A percentile compares a stretch with the other conserved stretches of the same genome.
phyloP scores from a whole-genome alignment of 2,113 vertebrate species.

The Lasiurus cinereus region DNA sequence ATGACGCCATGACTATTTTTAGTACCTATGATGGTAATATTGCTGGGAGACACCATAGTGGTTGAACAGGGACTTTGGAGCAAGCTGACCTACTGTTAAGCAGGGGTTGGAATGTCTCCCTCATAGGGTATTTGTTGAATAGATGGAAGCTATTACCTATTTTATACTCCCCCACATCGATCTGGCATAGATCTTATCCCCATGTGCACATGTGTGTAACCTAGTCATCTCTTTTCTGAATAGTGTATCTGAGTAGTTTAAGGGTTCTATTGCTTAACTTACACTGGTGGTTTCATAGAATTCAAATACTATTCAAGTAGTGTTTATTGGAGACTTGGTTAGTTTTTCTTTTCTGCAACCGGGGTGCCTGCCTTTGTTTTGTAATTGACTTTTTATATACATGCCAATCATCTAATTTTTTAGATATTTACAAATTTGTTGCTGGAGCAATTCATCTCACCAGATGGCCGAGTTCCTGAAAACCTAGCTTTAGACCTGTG shows the following conservation, averaged over 20 bases:
- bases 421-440: not conserved
- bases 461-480: slow-evolving; percentile 19
- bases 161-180: not conserved
- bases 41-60: not conserved
- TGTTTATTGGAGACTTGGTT: not conserved
- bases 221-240: not conserved
- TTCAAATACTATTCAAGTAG: not conserved
- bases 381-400: not conserved
- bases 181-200: not conserved
- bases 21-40: not conserved
- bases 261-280: not conserved
- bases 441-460: not conserved
- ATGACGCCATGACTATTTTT: not conserved
- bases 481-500: not conserved
- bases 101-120: not conserved
- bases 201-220: not conserved
- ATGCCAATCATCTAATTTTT: not conserved
- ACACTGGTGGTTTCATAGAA: not conserved
- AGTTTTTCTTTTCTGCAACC: not conserved
- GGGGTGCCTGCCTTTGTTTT: not conserved
- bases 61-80: not conserved
- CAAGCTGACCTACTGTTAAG: not conserved
- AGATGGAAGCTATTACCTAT: not conserved
- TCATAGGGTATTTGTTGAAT: not conserved
- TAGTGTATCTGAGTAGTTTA: not conserved